Evolutionary conservation across 2,113 vertebrate species (phyloP).

Genomic region (Gallinago paraguaiae): DNA sequence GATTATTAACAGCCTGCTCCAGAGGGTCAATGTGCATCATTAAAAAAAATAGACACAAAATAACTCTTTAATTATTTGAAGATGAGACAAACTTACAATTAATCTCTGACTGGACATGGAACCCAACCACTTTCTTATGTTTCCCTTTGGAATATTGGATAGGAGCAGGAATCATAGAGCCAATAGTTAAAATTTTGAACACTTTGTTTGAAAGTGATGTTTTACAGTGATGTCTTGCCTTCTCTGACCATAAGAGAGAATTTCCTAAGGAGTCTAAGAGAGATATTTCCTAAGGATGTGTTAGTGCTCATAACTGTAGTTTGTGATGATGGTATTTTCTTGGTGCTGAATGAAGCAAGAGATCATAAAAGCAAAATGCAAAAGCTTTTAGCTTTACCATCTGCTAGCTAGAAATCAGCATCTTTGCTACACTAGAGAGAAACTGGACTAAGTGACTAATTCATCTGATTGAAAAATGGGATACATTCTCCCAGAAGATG

Average conservation of each 20-base stretch:
- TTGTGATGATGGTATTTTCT: not conserved
- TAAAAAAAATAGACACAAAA: not conserved
- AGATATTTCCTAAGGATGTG: no score
- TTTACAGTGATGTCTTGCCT: not conserved
- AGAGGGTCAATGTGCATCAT: not conserved
- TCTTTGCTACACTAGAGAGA: not conserved
- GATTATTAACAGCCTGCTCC: not conserved
- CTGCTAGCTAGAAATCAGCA: not conserved
- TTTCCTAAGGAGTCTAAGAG: not conserved
- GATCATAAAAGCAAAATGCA: not conserved
- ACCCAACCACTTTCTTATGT: not conserved
- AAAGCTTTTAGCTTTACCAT: not conserved
- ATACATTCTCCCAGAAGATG: conserved; percentile 44
- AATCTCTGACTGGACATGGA: not conserved
- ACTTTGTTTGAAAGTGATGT: not conserved
- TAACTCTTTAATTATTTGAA: not conserved
- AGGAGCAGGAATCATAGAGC: not conserved
- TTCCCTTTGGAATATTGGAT: not conserved
- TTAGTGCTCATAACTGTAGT: not conserved
- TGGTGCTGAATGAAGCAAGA: not conserved
- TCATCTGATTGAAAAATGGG: not conserved
- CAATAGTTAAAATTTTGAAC: not conserved
- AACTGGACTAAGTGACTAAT: not conserved
- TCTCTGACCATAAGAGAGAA: not conserved
- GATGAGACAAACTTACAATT: not conserved